These are phyloP conservation scores for Perodicticus potto DNA, from an alignment of 2,797 vertebrate genomes.

Conservation along the genomic window DNA sequence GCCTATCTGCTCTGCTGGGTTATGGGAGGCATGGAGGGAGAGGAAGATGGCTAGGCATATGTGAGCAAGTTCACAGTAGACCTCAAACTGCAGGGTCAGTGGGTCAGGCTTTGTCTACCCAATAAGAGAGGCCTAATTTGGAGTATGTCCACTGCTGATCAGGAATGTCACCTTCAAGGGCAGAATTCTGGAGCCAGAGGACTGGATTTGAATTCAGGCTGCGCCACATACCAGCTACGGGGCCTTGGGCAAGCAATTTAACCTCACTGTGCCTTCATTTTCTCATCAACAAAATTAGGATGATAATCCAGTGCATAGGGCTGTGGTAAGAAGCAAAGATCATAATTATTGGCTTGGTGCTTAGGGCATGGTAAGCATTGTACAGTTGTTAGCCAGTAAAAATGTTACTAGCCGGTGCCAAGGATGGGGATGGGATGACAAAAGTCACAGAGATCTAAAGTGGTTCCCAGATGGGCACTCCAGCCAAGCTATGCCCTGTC, in stretches of 20 bases:
- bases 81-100: neutral
- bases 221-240: neutral
- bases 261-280: neutral
- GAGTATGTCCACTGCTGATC: neutral
- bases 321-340: neutral
- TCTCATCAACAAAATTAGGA: neutral
- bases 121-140: no score
- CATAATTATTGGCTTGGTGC: neutral
- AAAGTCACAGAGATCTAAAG: neutral
- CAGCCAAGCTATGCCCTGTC: neutral
- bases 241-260: neutral
- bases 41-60: neutral
- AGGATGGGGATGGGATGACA: neutral
- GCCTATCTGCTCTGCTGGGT: neutral
- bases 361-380: no score
- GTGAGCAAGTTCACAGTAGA: neutral
- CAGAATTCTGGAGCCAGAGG: neutral
- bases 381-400: neutral
- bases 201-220: neutral
- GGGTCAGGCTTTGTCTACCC: neutral
- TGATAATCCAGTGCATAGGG: neutral
- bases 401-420: neutral
- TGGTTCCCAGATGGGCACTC: neutral
- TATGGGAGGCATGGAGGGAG: neutral
- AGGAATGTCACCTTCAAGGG: no score